phyloP scores from a whole-genome alignment of 2,888 invertebrate species.

The Hemaris fuciformis region DNA sequence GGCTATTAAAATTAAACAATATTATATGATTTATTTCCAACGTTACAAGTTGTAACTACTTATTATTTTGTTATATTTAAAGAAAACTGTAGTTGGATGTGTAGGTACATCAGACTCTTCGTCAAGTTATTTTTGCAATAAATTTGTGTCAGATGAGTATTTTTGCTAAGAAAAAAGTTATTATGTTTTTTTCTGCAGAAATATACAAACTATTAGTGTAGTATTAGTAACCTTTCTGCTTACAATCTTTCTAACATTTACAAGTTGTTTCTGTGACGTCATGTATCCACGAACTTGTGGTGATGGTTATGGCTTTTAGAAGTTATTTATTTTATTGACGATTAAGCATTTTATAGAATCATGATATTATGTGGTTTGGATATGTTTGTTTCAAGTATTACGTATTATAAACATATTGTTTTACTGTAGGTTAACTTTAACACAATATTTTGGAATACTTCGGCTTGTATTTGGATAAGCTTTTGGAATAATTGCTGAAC shows the following conservation, averaged over 20 bases:
- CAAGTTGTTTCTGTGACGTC: not conserved
- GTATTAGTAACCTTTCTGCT: not conserved
- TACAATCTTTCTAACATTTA: not conserved
- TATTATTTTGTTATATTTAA: not conserved
- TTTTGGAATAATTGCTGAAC: not conserved
- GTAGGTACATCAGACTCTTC: not conserved
- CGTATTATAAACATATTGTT: no score
- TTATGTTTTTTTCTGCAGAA: not conserved
- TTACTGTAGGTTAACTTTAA: not conserved
- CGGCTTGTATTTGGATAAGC: not conserved
- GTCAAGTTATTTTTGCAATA: not conserved
- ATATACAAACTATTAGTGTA: not conserved
- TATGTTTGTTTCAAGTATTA: not conserved
- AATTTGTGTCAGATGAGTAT: not conserved
- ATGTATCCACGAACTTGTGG: not conserved
- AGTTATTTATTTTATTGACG: conserved; percentile 1
- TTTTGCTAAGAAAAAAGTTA: not conserved
- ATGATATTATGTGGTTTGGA: not conserved
- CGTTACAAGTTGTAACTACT: not conserved
- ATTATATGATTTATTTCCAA: not conserved
- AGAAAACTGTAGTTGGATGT: not conserved
- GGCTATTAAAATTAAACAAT: not conserved
- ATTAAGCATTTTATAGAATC: not conserved
- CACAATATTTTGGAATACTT: not conserved
- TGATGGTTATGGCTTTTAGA: not conserved